Conservation (phyloP, 2,113 vertebrate species). For the Sclerurus mexicanus region DNA sequence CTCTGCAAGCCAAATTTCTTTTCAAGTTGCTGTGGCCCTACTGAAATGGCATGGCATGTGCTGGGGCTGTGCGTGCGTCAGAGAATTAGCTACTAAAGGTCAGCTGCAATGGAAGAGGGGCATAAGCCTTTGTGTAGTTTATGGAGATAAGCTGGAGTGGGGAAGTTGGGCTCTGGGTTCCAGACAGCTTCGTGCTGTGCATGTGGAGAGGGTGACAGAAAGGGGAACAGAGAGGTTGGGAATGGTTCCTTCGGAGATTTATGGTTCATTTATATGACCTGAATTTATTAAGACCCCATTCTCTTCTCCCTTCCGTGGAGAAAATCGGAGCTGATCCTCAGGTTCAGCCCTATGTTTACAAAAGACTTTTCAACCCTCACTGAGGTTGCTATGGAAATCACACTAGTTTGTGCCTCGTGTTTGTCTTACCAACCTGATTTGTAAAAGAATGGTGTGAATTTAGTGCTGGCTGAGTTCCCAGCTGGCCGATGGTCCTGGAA, state of each 20-base stretch:
- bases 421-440: slow-evolving; percentile 60
- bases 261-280: neutral
- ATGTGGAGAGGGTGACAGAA: slow-evolving; percentile 13
- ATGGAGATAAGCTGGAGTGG: neutral
- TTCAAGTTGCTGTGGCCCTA: neutral
- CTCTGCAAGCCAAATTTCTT: neutral
- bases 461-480: slow-evolving; percentile 25
- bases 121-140: neutral
- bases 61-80: neutral
- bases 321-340: neutral
- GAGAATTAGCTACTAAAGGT: slow-evolving; percentile 19
- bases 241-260: neutral
- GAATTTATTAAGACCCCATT: neutral
- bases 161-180: neutral
- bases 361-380: slow-evolving; percentile 42
- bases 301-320: neutral
- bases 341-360: slow-evolving; percentile 48
- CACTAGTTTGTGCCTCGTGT: slow-evolving; percentile 19
- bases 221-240: neutral
- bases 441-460: slow-evolving; percentile 60
- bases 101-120: slow-evolving; percentile 25
- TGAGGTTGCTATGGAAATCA: slow-evolving; percentile 55
- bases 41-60: slow-evolving; percentile 40
- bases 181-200: slow-evolving; percentile 24
- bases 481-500: slow-evolving; percentile 26